Conservation (phyloP, 2,797 vertebrate genomes). For the Cyprinella venusta region DNA sequence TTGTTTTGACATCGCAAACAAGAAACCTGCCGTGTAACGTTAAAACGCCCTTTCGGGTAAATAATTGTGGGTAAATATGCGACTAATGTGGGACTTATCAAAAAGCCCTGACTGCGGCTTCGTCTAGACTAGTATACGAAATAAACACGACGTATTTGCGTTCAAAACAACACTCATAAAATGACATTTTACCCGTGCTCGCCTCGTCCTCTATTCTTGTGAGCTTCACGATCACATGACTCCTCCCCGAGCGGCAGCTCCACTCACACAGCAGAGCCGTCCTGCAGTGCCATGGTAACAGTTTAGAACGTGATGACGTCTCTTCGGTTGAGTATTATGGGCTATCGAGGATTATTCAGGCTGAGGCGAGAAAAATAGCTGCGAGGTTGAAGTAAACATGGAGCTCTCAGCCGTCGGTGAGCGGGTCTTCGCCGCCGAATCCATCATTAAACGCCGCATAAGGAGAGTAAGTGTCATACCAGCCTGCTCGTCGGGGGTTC, state of each 20-base stretch:
- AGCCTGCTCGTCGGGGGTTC: slow-evolving; percentile 27
- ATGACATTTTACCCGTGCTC: not conserved
- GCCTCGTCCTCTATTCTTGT: not conserved
- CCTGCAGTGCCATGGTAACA: slow-evolving; percentile 84
- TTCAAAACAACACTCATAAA: slow-evolving; percentile 3
- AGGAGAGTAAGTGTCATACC: slow-evolving; percentile 84
- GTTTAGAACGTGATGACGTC: slow-evolving; percentile 91
- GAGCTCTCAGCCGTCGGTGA: slow-evolving; percentile 96
- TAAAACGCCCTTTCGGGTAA: not conserved
- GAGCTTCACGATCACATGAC: slow-evolving; percentile 9
- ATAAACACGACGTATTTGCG: slow-evolving; percentile 2
- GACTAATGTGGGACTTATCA: not conserved
- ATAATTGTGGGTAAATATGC: not conserved
- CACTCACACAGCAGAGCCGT: slow-evolving; percentile 70
- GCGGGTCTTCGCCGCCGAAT: slow-evolving; percentile 96
- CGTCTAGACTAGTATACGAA: not conserved
- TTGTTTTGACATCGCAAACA: not conserved
- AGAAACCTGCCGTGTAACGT: not conserved
- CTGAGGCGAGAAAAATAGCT: slow-evolving; percentile 67
- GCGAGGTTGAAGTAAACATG: slow-evolving; percentile 84
- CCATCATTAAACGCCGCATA: slow-evolving; percentile 94
- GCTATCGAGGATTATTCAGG: slow-evolving; percentile 83
- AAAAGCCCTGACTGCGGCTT: not conserved
- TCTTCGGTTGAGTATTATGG: slow-evolving; percentile 91
- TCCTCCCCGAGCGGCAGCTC: slow-evolving; percentile 14